Conservation (phyloP, 2,113 vertebrate species). For the Leuciscus idus region DNA sequence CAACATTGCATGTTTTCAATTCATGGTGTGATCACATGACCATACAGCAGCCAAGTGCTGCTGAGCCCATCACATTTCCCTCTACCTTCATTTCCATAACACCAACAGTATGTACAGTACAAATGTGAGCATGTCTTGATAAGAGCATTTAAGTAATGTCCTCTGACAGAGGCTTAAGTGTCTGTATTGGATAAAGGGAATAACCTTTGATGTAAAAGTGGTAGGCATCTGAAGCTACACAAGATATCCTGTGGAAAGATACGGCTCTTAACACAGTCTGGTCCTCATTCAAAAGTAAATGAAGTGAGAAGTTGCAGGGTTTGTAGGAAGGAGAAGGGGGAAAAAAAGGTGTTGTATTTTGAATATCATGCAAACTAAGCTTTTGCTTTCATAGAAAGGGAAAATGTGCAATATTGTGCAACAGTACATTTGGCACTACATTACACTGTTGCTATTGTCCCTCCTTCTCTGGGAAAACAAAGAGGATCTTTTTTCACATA, state of each 20-base stretch:
- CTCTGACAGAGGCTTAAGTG: slow-evolving; percentile 50
- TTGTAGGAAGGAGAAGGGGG: not conserved
- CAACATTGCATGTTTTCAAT: not conserved
- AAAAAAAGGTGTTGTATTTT: slow-evolving; percentile 38
- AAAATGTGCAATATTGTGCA: slow-evolving; percentile 24
- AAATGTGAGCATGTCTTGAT: slow-evolving; percentile 50
- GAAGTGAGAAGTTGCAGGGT: slow-evolving; percentile 12
- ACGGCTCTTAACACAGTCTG: slow-evolving; percentile 28
- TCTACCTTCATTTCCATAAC: slow-evolving; percentile 41
- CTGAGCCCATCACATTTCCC: slow-evolving; percentile 25
- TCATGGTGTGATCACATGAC: slow-evolving; percentile 38
- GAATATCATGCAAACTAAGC: slow-evolving; percentile 30
- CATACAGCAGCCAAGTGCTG: slow-evolving; percentile 15
- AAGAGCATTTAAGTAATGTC: slow-evolving; percentile 57
- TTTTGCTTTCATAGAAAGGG: slow-evolving; percentile 33
- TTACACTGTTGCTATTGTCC: slow-evolving; percentile 4
- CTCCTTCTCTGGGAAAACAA: slow-evolving; percentile 1
- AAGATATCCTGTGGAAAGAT: slow-evolving; percentile 38
- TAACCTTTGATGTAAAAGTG: slow-evolving; percentile 54
- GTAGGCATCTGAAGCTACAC: slow-evolving; percentile 32
- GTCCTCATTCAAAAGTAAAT: slow-evolving; percentile 25
- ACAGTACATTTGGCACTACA: not conserved
- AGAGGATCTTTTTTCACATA: slow-evolving; percentile 17
- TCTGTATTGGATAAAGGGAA: slow-evolving; percentile 47
- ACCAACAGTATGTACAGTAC: not conserved